A percentile compares a stretch with the other conserved stretches of the same genome.
Conservation (phyloP, 2,797 vertebrate species). For the Octomys mimax region DNA sequence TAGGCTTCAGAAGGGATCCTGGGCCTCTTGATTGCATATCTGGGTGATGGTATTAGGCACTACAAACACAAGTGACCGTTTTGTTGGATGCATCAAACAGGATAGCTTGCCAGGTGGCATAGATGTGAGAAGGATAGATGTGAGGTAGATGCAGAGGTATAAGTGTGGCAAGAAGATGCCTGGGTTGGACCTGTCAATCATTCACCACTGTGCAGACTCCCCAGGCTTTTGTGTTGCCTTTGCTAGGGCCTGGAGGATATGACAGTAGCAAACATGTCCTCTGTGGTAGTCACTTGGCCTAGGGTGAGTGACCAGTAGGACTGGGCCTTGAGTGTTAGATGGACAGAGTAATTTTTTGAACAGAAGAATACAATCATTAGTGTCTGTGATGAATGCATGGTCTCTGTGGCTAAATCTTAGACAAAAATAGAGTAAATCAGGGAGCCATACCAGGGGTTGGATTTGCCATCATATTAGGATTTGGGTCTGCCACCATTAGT, state of each 20-base stretch:
- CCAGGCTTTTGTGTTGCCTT: not conserved
- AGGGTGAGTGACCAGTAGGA: not conserved
- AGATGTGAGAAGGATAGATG: not conserved
- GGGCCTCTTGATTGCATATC: not conserved
- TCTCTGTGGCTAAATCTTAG: not conserved
- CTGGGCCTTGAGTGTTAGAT: not conserved
- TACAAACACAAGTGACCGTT: not conserved
- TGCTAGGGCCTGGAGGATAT: not conserved
- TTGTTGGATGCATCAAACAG: not conserved
- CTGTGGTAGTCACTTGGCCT: not conserved
- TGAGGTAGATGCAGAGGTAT: not conserved
- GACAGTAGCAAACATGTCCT: not conserved
- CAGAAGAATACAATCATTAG: not conserved
- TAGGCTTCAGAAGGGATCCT: not conserved
- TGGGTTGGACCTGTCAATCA: not conserved
- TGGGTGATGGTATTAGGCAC: not conserved
- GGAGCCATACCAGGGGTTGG: not conserved
- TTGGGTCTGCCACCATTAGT: not conserved
- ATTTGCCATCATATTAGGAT: not conserved
- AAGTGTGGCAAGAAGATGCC: not conserved
- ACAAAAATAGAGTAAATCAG: not conserved
- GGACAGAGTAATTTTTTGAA: not conserved
- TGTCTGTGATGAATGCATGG: not conserved
- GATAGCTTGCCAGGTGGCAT: not conserved
- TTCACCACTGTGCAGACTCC: not conserved